These are phyloP conservation scores for Ctenopoma multispine DNA, from an alignment of 2,797 vertebrate species.

Conservation along the genomic window DNA sequence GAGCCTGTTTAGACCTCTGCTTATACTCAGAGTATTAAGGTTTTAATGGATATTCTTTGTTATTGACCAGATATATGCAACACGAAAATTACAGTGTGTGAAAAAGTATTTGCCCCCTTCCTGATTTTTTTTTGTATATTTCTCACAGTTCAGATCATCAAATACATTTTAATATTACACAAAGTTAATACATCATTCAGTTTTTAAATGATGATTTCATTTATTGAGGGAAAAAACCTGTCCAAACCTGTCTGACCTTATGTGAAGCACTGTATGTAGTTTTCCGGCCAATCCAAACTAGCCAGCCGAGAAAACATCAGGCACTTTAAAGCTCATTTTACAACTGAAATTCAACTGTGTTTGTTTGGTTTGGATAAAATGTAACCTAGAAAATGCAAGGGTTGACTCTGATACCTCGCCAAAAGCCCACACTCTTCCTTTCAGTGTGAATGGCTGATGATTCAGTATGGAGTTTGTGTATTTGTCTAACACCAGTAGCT, in stretches of 20 bases:
- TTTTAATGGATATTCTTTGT: conserved; percentile 34
- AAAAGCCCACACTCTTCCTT: conserved; percentile 65
- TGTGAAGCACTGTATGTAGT: not conserved
- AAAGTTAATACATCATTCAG: too few relatives aligned
- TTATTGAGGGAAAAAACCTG: too few relatives aligned
- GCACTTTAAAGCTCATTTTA: conserved; percentile 58
- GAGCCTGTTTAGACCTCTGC: not conserved
- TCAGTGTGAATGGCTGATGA: conserved; percentile 74
- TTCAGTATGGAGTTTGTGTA: conserved; percentile 81
- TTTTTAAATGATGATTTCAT: too few relatives aligned
- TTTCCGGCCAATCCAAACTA: conserved; percentile 25
- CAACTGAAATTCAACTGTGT: conserved; percentile 57
- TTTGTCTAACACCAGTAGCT: conserved; percentile 85
- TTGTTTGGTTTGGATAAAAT: conserved; percentile 80
- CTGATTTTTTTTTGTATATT: too few relatives aligned
- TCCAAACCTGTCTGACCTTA: too few relatives aligned
- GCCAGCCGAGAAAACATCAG: conserved; percentile 44
- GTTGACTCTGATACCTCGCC: conserved; percentile 64
- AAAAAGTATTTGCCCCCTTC: too few relatives aligned
- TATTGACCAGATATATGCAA: conserved; percentile 11
- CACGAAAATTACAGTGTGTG: not conserved
- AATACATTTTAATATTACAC: too few relatives aligned
- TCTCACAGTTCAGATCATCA: too few relatives aligned
- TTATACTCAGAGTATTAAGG: not conserved
- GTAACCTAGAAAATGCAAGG: conserved; percentile 57